Conservation (phyloP, 2,113 vertebrate genomes). For the Thinocorus orbignyianus region DNA sequence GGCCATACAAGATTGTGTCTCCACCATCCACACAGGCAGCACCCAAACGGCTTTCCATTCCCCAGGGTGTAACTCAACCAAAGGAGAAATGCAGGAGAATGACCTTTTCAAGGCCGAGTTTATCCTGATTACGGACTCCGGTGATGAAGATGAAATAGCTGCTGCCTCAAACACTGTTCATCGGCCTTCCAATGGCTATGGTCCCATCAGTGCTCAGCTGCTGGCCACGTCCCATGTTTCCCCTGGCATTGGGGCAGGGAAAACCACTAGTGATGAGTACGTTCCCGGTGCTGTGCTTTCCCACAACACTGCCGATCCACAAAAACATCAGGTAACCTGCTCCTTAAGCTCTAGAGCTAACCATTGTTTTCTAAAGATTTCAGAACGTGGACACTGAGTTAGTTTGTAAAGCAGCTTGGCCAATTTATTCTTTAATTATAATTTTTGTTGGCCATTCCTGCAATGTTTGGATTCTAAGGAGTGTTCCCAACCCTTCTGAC, state of each 20-base stretch:
- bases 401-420: not conserved
- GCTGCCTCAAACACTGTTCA: not conserved
- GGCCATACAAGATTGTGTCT: not conserved
- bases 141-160: conserved; percentile 73
- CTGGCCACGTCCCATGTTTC: conserved; percentile 20
- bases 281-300: not conserved
- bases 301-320: not conserved
- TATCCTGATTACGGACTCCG: conserved; percentile 81
- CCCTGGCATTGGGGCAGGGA: not conserved
- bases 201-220: conserved; percentile 33
- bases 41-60: not conserved
- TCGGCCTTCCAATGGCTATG: not conserved
- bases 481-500: not conserved
- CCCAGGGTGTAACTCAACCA: not conserved
- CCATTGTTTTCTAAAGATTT: not conserved
- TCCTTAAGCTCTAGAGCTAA: not conserved
- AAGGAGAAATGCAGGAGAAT: conserved; percentile 77
- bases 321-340: conserved; percentile 72
- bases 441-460: not conserved
- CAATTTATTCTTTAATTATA: not conserved
- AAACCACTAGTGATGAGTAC: not conserved
- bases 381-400: not conserved
- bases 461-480: not conserved
- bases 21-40: not conserved
- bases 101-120: conserved; percentile 86